phyloP scores from a whole-genome alignment of 23 tunicate genomes.

The Trididemnum miniatum region DNA sequence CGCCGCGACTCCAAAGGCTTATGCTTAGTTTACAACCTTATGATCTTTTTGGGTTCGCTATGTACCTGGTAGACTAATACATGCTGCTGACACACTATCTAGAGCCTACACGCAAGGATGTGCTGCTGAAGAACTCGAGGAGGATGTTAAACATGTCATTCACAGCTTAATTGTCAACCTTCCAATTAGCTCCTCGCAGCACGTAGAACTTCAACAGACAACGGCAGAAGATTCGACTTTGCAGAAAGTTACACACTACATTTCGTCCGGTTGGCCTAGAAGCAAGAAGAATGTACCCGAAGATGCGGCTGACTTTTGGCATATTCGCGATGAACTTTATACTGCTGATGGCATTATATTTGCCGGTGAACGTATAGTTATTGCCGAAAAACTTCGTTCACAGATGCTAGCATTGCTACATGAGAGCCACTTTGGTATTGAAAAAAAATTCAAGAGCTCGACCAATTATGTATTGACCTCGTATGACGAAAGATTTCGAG shows the following conservation, averaged over 20 bases:
- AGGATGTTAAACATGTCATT: background rate
- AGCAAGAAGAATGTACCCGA: background rate
- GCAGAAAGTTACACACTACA: background rate
- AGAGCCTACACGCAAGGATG: too few species aligned
- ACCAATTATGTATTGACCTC: too few species aligned
- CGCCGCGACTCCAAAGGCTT: too few species aligned
- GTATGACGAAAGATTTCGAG: too few species aligned
- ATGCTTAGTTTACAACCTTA: too few species aligned
- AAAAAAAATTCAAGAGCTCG: too few species aligned
- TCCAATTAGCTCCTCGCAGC: background rate
- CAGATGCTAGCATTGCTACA: background rate
- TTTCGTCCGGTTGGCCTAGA: background rate
- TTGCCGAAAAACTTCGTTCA: background rate
- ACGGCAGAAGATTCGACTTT: background rate
- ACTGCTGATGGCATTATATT: background rate
- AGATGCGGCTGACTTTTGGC: background rate
- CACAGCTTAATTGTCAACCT: background rate
- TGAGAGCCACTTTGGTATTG: background rate
- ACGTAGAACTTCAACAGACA: background rate
- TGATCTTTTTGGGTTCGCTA: too few species aligned
- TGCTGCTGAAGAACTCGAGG: background rate
- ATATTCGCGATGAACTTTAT: background rate
- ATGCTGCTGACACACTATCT: too few species aligned
- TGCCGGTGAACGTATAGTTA: background rate
- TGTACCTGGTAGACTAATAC: too few species aligned